phyloP scores from a whole-genome alignment of 2,888 invertebrate genomes.

The Andrena praecox region DNA sequence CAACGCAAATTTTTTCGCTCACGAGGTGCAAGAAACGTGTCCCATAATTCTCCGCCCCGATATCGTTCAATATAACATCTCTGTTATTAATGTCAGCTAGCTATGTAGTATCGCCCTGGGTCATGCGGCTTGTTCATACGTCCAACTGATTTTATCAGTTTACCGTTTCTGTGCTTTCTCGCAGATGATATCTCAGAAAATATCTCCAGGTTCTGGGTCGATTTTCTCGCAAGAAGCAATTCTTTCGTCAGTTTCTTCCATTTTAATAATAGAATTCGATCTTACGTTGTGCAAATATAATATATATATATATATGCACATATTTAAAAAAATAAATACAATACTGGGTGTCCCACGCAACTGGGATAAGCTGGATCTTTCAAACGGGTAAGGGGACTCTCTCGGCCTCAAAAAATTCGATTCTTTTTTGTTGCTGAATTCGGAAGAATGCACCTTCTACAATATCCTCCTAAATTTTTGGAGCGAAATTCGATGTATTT shows the following conservation, averaged over 20 bases:
- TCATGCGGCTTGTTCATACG: neutral
- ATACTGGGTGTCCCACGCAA: no score
- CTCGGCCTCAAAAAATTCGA: no score
- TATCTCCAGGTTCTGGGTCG: neutral
- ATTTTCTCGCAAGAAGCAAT: neutral
- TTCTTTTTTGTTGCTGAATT: no score
- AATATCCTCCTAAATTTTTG: no score
- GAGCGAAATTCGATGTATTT: no score
- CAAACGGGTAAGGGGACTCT: no score
- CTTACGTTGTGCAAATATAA: no score
- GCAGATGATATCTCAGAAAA: neutral
- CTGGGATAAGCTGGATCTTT: no score
- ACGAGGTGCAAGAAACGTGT: conserved; percentile 20
- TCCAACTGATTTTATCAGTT: conserved; percentile 21
- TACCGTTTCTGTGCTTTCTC: neutral
- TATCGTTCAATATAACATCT: conserved; percentile 41
- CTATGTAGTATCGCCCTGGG: neutral
- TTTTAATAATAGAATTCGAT: no score
- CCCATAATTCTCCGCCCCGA: conserved; percentile 41
- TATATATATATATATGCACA: no score
- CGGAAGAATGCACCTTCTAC: no score
- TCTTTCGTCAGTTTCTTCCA: neutral
- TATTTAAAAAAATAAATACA: no score
- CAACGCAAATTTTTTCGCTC: neutral
- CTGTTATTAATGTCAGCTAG: conserved; percentile 53